Conservation (phyloP, 2,113 vertebrate genomes). For the Potamarius usumacintae region DNA sequence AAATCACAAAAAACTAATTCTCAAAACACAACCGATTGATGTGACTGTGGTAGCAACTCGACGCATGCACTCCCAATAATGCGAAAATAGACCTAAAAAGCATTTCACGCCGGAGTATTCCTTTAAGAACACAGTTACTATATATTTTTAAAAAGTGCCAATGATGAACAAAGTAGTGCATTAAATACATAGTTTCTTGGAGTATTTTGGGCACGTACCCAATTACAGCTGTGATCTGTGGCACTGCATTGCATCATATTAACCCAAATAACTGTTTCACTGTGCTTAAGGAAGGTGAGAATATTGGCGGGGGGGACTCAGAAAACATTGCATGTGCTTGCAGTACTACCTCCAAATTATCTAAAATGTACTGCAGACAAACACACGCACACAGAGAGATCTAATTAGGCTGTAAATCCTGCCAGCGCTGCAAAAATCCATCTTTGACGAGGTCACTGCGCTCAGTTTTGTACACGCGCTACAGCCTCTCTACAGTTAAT, state of each 20-base stretch:
- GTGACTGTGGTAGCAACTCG: too few species aligned
- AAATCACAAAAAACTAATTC: too few species aligned
- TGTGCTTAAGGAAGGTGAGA: not conserved
- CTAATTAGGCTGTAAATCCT: conserved; percentile 7
- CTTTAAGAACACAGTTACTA: too few species aligned
- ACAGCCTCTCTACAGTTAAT: conserved; percentile 16
- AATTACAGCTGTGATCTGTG: not conserved
- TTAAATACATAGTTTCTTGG: not conserved
- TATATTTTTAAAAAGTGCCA: not conserved
- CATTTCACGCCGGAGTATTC: too few species aligned
- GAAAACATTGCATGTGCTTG: conserved; percentile 13
- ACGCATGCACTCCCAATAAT: too few species aligned
- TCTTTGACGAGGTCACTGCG: not conserved
- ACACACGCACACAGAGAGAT: conserved; percentile 3
- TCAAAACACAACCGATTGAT: too few species aligned
- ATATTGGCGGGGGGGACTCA: not conserved
- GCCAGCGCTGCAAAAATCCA: not conserved
- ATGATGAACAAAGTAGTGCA: not conserved
- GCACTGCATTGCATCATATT: conserved; percentile 5
- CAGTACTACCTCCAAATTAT: not conserved
- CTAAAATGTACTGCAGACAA: not conserved
- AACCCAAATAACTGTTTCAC: not conserved
- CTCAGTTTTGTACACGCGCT: not conserved
- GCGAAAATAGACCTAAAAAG: too few species aligned
- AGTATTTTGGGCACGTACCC: not conserved